These are phyloP conservation scores for Drosophila conformis DNA, from an alignment of 2,888 invertebrate genomes.

Conservation along the genomic window DNA sequence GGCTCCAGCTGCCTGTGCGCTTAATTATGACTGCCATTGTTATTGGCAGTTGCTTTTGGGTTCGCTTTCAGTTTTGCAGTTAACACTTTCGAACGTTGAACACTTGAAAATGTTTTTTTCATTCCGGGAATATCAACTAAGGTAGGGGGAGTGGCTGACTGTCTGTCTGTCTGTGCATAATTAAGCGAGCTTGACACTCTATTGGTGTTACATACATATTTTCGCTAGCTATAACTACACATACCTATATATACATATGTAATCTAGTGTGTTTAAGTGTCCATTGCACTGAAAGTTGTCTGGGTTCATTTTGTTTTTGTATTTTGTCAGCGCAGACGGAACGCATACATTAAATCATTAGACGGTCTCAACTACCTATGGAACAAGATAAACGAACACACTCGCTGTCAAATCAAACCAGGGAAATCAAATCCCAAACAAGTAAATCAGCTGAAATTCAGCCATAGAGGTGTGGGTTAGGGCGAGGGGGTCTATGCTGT, in stretches of 20 bases:
- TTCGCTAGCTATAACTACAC: conserved; percentile 5
- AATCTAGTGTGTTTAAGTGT: neutral
- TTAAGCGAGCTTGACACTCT: conserved; percentile 49
- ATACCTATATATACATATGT: conserved; percentile 9
- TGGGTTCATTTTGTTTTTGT: neutral
- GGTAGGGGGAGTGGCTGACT: conserved; percentile 3
- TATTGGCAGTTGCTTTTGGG: conserved; percentile 48
- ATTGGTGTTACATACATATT: conserved; percentile 23
- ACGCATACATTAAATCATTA: conserved; percentile 65
- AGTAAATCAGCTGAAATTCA: conserved; percentile 59
- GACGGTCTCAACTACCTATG: conserved; percentile 24
- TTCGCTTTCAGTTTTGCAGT: conserved; percentile 46
- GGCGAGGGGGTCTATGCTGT: neutral
- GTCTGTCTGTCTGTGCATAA: conserved; percentile 60
- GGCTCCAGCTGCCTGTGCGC: neutral
- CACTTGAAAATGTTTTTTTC: conserved; percentile 50
- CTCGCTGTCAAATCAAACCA: conserved; percentile 45
- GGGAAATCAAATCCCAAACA: conserved; percentile 61
- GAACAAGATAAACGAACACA: no score
- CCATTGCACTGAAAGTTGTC: conserved; percentile 26
- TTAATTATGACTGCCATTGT: conserved; percentile 42
- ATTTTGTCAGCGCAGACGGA: conserved; percentile 1
- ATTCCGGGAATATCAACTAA: neutral
- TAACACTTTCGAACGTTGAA: conserved; percentile 46
- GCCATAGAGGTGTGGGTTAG: neutral